Evolutionary conservation across 35 echinoderm and acorn worm genomes (phyloP), one percentile per base, ranked within the genome.

Genomic region (Lytechinus variegatus): DNA sequence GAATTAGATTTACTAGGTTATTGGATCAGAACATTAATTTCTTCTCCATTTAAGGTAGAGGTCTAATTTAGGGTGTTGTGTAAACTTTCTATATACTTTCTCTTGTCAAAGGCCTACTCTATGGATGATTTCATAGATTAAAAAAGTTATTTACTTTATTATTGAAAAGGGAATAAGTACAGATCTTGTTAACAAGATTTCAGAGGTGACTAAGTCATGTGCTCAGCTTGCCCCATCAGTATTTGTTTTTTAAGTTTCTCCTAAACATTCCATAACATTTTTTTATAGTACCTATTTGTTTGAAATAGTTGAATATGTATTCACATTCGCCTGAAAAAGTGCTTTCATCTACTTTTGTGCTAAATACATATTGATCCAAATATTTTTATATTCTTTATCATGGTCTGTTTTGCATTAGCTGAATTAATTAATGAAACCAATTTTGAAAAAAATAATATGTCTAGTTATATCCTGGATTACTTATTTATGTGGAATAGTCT

Each of bases 331-430:
- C 19, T 79, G 19, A n/a, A n/a, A 79, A 79, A n/a, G 66, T 79
- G 19, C 66, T 79, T 79, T 79, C 66, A 79, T 79, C 66, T 79
- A 79, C 66, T 24, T 79, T 79, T 79, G 66, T 79, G 66, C 66
- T 79, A 79, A 79, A 79, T 79, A n/a, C n/a, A 79, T 79, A 58
- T 79, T n/a, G 19, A 10, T 60, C 2, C 57, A 60, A 60, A 10
- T 13, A 60, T 3, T 60, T 60, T 60, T 13, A 58, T 24, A 24
- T 79, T 6, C 9, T 9, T 11, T 13, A 9, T 79, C n/a, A 24
- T 79, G 19, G 4, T 19, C 16, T 79, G 0, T 79, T 79, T 19
- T 79, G 24, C 66, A 79, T 7, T 24, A 19, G 0, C n/a, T 79
- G 66, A 79, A 79, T 79, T 8, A 21, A 56, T 79, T 79, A 24